Base-by-base conservation (phyloP, 2,888 invertebrate genomes). In the Pterostichus madidus region DNA sequence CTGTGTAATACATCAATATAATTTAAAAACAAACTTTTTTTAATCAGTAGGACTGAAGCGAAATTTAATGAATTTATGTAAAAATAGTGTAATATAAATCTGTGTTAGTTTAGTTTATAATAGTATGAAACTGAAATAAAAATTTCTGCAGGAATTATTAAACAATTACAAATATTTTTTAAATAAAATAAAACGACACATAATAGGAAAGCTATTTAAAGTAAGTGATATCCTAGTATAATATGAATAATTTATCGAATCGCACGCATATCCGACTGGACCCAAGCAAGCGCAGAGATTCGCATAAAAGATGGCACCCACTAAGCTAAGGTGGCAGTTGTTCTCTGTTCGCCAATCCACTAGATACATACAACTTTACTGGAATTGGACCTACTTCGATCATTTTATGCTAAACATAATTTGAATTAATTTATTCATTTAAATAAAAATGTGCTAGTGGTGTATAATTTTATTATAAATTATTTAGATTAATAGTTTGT, bases 241-340 rank as follows among this genome's bases (percentile, higher is more conserved):
- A 6, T 5, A 17, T 11, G 52, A 31, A 75, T 75, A 49, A 75
- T 24, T 24, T 32, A 64, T 59, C 6, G 75, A 5, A 59, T 39
- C 31, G 56, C 35, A 44, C 80, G 53, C 39, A 80, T 32, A 49
- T 64, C 49, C 44, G 32, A 11, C 15, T 35, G 44, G 15, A 56
- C 39, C 35, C 24, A 39, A 61, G 35, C 17, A 73, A 17, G 39
- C 68, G 68, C 24, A 31, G 64, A 64, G 56, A 39, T 80, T 73
- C 71, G 80, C 71, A 80, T 80, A 80, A 80, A 80, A 80, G 80
- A 80, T 80, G 80, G 71, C 73, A 71, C 24, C 17, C 32, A 44
- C 52, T 39, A 35, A n/a, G 53, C 35, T 15, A 3, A 13, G 39
- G 56, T 80, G 73, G 73, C 80, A 80, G 80, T 80, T 17, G 8